phyloP scores from a whole-genome alignment of 2,888 invertebrate species.

The Parthenolecanium corni region DNA sequence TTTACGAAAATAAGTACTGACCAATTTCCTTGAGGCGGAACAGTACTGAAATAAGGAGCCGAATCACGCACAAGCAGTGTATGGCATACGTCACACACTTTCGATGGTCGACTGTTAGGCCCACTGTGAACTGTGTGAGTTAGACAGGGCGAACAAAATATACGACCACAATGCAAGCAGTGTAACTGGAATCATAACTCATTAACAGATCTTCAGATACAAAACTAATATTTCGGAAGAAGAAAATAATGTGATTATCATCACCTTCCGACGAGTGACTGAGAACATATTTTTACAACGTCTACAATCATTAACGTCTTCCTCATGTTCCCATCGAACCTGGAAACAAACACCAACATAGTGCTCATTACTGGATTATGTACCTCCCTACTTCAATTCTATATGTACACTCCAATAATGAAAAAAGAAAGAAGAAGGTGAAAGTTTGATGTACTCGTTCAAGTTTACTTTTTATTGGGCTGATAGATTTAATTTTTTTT shows the following conservation, averaged over 20 bases:
- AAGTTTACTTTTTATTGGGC: too few species aligned
- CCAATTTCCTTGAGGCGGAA: slow-evolving; percentile 24
- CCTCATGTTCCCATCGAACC: slow-evolving; percentile 95
- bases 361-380: too few species aligned
- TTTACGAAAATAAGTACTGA: neutral
- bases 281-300: slow-evolving; percentile 63
- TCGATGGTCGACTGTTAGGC: slow-evolving; percentile 69
- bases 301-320: slow-evolving; percentile 82
- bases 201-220: neutral
- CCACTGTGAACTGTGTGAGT: slow-evolving; percentile 71
- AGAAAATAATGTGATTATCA: neutral
- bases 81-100: slow-evolving; percentile 95
- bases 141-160: slow-evolving; percentile 83
- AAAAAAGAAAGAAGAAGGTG: too few species aligned
- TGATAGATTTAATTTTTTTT: too few species aligned
- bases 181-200: slow-evolving; percentile 46
- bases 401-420: too few species aligned
- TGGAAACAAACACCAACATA: too few species aligned
- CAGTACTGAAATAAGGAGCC: slow-evolving; percentile 81
- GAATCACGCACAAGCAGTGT: slow-evolving; percentile 84
- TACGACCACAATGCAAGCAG: slow-evolving; percentile 89
- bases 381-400: too few species aligned
- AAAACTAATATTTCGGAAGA: too few species aligned
- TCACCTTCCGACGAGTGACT: slow-evolving; percentile 43
- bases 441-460: too few species aligned